These are phyloP conservation scores for Cololabis saira DNA, from an alignment of 2,113 vertebrate species.

Conservation along the genomic window DNA sequence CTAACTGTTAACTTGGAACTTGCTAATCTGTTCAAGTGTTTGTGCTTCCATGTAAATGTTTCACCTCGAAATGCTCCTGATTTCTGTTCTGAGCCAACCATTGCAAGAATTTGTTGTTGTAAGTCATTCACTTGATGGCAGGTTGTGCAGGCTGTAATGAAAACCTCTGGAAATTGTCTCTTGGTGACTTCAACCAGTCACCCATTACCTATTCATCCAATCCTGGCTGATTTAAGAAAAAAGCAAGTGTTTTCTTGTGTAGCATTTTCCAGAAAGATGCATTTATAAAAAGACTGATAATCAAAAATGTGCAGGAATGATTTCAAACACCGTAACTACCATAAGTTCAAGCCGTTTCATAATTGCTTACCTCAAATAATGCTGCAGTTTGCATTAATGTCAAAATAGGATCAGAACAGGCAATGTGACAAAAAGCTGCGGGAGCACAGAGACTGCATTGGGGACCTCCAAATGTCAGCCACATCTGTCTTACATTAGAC, in stretches of 20 bases:
- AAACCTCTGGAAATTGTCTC: not conserved
- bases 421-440: slow-evolving; percentile 22
- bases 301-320: too few species aligned
- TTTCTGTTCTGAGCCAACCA: slow-evolving; percentile 5
- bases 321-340: too few species aligned
- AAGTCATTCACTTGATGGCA: not conserved
- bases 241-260: not conserved
- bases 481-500: slow-evolving; percentile 81
- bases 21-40: not conserved
- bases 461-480: slow-evolving; percentile 54
- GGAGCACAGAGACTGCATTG: slow-evolving; percentile 48
- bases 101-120: not conserved
- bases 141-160: not conserved
- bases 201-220: too few species aligned
- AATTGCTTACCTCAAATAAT: too few species aligned
- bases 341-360: too few species aligned
- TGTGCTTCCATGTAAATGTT: not conserved
- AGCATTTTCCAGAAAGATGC: not conserved
- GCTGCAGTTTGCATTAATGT: too few species aligned
- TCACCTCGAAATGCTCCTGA: not conserved
- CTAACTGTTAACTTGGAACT: not conserved
- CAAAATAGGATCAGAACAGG: slow-evolving; percentile 24
- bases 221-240: not conserved
- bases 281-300: too few species aligned
- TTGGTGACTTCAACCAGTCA: not conserved